Evolutionary conservation across 2,888 invertebrate genomes (phyloP).

Genomic region (Apodemia hepburni): DNA sequence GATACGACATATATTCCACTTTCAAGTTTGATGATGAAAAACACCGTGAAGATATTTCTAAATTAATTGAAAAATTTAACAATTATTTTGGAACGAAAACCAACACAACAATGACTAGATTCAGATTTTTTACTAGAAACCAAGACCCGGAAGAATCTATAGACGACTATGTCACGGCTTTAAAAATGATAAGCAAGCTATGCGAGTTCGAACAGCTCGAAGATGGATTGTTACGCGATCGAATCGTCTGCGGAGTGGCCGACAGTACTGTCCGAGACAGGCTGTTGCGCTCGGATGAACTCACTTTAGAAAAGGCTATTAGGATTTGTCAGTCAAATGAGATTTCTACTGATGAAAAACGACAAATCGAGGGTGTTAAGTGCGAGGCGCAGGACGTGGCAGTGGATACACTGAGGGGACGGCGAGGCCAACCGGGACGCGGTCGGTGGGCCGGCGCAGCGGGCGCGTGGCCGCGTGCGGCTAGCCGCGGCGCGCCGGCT

Average conservation of each 20-base stretch:
- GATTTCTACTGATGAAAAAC: not conserved
- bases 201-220: not conserved
- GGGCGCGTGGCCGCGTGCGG: not conserved
- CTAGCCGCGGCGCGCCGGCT: not conserved
- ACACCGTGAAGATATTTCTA: not conserved
- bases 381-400: not conserved
- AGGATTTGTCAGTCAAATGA: not conserved
- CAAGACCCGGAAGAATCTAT: not conserved
- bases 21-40: not conserved
- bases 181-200: not conserved
- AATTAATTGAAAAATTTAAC: not conserved
- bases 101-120: not conserved
- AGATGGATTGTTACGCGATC: not conserved
- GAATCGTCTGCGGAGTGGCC: not conserved
- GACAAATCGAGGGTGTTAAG: not conserved
- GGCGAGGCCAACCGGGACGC: not conserved
- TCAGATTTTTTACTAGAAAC: not conserved
- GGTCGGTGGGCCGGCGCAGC: not conserved
- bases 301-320: not conserved
- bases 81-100: not conserved
- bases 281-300: not conserved
- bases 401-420: not conserved
- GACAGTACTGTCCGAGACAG: not conserved
- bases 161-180: not conserved
- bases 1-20: not conserved